phyloP scores from a whole-genome alignment of 2,888 invertebrate genomes.

The Pecten maximus region DNA sequence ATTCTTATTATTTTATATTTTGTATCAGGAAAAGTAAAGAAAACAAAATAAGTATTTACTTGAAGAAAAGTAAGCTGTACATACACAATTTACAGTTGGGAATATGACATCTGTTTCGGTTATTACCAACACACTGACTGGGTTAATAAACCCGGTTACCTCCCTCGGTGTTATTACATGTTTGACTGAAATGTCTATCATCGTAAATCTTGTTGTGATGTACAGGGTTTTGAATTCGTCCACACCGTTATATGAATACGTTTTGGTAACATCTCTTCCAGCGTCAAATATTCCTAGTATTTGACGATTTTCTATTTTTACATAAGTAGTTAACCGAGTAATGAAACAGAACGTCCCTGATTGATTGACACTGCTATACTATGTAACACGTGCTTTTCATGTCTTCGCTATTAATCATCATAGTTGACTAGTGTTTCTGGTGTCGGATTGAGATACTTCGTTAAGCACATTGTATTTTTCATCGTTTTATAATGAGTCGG shows the following conservation, averaged over 20 bases:
- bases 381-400: not conserved
- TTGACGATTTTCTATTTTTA: slow-evolving; percentile 28
- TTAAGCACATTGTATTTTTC: not conserved
- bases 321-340: slow-evolving; percentile 13
- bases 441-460: not conserved
- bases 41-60: too few species aligned
- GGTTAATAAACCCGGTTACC: slow-evolving; percentile 2
- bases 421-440: not conserved
- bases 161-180: not conserved
- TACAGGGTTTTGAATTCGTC: not conserved
- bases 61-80: not conserved
- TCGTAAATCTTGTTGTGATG: slow-evolving; percentile 11
- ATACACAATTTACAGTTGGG: not conserved
- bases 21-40: too few species aligned
- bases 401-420: slow-evolving; percentile 27
- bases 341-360: not conserved
- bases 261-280: not conserved
- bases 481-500: not conserved
- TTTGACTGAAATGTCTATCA: not conserved
- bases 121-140: not conserved
- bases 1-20: too few species aligned
- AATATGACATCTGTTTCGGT: slow-evolving; percentile 1
- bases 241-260: not conserved
- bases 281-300: not conserved
- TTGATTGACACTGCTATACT: not conserved